These are phyloP conservation scores for Linepithema humile DNA, from an alignment of 1,140 invertebrate genomes.

Conservation along the genomic window DNA sequence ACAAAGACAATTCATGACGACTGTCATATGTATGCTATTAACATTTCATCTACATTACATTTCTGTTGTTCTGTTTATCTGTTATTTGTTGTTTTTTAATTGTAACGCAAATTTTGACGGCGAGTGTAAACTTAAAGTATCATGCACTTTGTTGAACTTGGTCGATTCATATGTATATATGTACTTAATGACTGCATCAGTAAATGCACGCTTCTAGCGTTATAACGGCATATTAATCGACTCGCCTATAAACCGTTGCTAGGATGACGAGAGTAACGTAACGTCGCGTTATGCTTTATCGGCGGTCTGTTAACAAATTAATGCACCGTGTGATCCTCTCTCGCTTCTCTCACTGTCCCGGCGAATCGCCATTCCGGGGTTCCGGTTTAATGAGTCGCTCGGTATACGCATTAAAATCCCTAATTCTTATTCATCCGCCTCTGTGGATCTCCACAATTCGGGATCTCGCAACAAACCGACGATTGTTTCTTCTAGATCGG, in stretches of 20 bases:
- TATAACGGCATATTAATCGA: constrained; percentile 32
- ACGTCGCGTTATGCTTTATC: constrained; percentile 49
- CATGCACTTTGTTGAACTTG: neutral
- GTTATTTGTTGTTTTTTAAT: too few relatives aligned
- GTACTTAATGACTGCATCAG: neutral
- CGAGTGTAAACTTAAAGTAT: too few relatives aligned
- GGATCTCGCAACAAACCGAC: constrained; percentile 62
- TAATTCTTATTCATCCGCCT: constrained; percentile 57
- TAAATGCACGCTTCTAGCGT: constrained; percentile 23
- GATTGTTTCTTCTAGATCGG: constrained; percentile 82
- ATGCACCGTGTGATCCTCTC: constrained; percentile 43
- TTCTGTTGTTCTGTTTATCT: too few relatives aligned
- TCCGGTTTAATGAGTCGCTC: constrained; percentile 50
- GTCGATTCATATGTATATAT: too few relatives aligned
- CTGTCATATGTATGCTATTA: too few relatives aligned
- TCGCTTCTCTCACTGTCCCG: constrained; percentile 10
- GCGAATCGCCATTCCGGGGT: constrained; percentile 32
- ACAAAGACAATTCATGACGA: too few relatives aligned
- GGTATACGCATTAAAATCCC: constrained; percentile 53
- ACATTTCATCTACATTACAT: too few relatives aligned
- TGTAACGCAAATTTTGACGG: too few relatives aligned
- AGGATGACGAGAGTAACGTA: constrained; percentile 30
- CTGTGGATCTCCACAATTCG: constrained; percentile 52
- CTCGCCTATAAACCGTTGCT: constrained; percentile 28
- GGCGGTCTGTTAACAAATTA: constrained; percentile 48